Evolutionary conservation across 2,113 vertebrate genomes (phyloP).

Genomic region (Podarcis cretensis): DNA sequence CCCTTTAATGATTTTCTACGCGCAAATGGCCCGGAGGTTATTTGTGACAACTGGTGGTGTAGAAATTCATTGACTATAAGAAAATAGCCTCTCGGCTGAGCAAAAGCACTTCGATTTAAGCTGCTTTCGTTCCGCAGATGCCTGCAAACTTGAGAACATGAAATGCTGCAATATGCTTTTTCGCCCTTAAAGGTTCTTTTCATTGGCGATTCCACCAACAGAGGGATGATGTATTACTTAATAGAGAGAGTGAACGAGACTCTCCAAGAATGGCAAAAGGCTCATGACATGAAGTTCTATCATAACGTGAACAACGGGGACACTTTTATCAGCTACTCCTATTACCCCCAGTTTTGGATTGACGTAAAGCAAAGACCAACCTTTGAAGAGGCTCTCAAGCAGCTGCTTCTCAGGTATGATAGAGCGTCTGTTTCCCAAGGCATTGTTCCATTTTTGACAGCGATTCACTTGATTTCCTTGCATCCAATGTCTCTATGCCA

Average conservation of each 20-base stretch:
- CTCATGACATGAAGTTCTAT: constrained; percentile 87
- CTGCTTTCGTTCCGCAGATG: neutral
- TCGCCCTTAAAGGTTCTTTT: constrained; percentile 86
- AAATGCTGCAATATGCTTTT: constrained; percentile 32
- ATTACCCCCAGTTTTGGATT: constrained; percentile 97
- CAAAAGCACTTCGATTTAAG: neutral
- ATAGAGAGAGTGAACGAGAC: constrained; percentile 91
- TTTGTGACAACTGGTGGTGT: too few relatives aligned
- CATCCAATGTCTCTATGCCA: too few relatives aligned
- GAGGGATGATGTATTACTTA: constrained; percentile 97
- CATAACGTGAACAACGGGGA: constrained; percentile 85
- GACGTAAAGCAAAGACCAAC: constrained; percentile 80
- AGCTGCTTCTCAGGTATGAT: constrained; percentile 87
- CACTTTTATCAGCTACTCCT: constrained; percentile 89
- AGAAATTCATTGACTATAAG: too few relatives aligned
- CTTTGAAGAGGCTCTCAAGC: constrained; percentile 87
- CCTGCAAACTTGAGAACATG: neutral
- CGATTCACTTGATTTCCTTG: neutral
- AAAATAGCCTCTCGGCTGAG: too few relatives aligned
- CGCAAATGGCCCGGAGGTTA: too few relatives aligned
- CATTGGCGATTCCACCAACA: constrained; percentile 95
- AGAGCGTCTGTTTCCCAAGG: constrained; percentile 1
- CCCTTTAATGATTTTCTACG: too few relatives aligned
- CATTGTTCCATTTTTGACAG: constrained; percentile 9
- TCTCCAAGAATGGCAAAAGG: constrained; percentile 91